Base-by-base conservation (phyloP, 2,113 vertebrate species). In the Antechinus flavipes region DNA sequence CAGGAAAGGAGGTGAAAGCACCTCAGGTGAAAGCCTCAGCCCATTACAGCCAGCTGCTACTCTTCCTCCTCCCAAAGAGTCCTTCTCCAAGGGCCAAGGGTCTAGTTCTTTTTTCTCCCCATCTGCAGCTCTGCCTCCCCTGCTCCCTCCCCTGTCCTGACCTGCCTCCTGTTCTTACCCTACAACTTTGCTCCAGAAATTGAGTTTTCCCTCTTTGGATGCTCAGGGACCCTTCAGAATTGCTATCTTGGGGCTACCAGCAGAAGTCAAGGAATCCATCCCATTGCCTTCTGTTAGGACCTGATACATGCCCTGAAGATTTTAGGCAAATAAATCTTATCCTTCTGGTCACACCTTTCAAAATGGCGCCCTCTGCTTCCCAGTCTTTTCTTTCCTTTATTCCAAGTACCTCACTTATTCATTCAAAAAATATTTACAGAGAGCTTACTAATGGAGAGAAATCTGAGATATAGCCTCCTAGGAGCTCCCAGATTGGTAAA, bases 11-110 rank as follows among this genome's bases (percentile, higher is more conserved):
- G 42, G 42, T 42, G 42, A 42, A 42, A 42, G 1, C 42, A 42
- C 42, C 42, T 42, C 42, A 42, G 42, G 42, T 42, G 42, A 42
- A 42, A 42, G 42, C 42, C 42, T 42, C 42, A 42, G 42, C 42
- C 42, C 42, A 42, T 42, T 42, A 42, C 42, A 42, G n/a, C 90
- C 61, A 93, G 35, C 9, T n/a, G 68, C 50, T 30, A 49, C 35
- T 8, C 9, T 49, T 49, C 49, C 49, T 49, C 49, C 26, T 93
- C 93, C 0, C 23, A 22, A 54, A 50, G 8, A 68, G 5, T 27
- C 25, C 52, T 89, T 50, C 2, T 42, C 90, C 90, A 92, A 26
- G 30, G 56, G 12, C 95, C 94, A 91, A 92, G 95, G 97, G 30
- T 42, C 24, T 50, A 46, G 89, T 12, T 9, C 25, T 30, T 1